Conservation (phyloP, 2,113 vertebrate species). For the Egretta garzetta region DNA sequence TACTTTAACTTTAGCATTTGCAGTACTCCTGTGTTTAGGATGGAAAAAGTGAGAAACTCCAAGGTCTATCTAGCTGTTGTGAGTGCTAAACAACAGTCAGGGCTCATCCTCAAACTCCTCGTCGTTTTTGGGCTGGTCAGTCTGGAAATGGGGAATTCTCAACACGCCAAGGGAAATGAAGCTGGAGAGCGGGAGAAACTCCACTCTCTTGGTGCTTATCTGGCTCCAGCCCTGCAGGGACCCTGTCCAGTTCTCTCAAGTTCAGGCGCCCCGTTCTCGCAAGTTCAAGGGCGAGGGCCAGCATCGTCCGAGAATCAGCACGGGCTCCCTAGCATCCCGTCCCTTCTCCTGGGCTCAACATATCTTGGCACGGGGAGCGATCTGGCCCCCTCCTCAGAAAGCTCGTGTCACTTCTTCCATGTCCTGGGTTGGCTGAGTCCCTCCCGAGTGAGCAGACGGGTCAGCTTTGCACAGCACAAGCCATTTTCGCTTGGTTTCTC, state of each 20-base stretch:
- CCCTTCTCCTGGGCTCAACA: neutral
- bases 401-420: constrained; percentile 25
- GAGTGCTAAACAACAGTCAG: neutral
- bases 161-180: neutral
- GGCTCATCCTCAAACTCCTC: neutral
- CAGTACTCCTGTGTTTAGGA: neutral
- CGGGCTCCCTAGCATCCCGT: neutral
- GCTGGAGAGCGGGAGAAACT: neutral
- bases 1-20: neutral
- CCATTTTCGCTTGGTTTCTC: neutral
- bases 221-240: neutral
- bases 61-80: neutral
- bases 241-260: neutral
- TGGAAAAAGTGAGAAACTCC: neutral
- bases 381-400: neutral
- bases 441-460: neutral
- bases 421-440: neutral
- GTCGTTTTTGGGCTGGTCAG: neutral
- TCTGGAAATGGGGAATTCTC: neutral
- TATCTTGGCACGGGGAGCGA: neutral
- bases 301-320: neutral
- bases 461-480: neutral
- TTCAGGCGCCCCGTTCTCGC: neutral
- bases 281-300: neutral
- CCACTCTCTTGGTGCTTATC: neutral